Evolutionary conservation across 2,888 invertebrate genomes (phyloP).

Genomic region (Pristionchus maxplancki): DNA sequence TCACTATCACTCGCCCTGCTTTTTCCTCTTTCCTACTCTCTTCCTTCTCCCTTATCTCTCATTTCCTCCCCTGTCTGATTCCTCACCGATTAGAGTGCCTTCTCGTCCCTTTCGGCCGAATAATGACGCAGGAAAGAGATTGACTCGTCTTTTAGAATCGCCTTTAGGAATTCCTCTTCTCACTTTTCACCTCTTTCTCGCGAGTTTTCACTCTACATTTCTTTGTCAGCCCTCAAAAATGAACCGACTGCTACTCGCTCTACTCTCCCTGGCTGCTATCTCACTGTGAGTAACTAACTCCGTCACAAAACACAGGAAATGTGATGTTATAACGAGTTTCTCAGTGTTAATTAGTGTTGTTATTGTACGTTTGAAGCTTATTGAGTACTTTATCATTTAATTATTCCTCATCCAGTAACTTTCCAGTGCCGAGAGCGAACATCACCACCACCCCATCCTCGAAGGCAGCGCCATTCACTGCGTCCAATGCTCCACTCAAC

Average conservation of each 20-base stretch:
- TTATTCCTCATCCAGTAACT: background rate
- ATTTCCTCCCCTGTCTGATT: background rate
- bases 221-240: background rate
- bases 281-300: background rate
- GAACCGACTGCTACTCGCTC: background rate
- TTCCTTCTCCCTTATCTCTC: background rate
- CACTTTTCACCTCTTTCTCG: background rate
- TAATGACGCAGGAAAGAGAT: constrained; percentile 11
- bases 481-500: background rate
- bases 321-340: no score
- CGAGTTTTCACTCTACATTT: background rate
- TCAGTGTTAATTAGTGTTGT: no score
- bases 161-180: background rate
- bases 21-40: background rate
- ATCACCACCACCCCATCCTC: background rate
- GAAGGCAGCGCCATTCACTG: background rate
- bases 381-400: background rate
- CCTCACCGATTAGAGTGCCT: background rate
- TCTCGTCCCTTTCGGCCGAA: constrained; percentile 6
- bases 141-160: background rate
- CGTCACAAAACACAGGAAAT: no score
- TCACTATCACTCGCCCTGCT: constrained; percentile 26
- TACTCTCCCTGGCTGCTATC: background rate
- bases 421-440: background rate
- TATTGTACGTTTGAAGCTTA: background rate